These are phyloP conservation scores for Myripristis jacobus DNA, from an alignment of 2,797 vertebrate species.

Conservation along the genomic window DNA sequence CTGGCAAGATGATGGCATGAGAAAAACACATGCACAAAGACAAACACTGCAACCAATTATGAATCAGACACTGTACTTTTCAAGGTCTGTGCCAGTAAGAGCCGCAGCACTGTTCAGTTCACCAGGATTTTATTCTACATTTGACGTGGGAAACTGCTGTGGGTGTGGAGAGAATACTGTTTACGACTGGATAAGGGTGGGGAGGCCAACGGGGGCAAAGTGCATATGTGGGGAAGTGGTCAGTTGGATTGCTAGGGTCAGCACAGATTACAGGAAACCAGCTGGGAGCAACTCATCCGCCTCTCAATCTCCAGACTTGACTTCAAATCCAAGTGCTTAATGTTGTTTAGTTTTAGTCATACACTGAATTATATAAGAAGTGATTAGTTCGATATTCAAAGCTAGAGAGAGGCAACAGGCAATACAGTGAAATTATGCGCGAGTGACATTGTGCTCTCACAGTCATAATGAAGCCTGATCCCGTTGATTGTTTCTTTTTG, in stretches of 20 bases:
- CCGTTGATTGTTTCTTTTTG: conserved; percentile 35
- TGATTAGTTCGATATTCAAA: conserved; percentile 29
- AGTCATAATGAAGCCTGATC: conserved; percentile 17
- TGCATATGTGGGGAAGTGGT: conserved; percentile 67
- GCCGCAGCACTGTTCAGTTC: not conserved
- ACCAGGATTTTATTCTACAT: not conserved
- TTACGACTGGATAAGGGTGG: conserved; percentile 52
- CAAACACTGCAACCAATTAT: not conserved
- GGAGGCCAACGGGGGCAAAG: conserved; percentile 52
- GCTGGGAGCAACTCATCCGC: conserved; percentile 71
- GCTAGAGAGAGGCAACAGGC: conserved; percentile 15
- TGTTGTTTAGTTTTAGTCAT: conserved; percentile 48
- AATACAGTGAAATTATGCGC: too few species aligned
- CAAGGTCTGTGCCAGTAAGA: not conserved
- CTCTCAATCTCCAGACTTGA: conserved; percentile 55
- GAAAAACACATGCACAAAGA: not conserved
- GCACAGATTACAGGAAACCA: conserved; percentile 74
- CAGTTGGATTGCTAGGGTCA: conserved; percentile 61
- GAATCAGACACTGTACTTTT: not conserved
- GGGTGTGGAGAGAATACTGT: conserved; percentile 54
- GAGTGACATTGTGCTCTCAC: conserved; percentile 16
- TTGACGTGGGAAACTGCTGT: conserved; percentile 40
- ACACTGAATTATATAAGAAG: conserved; percentile 39
- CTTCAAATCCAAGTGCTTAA: conserved; percentile 44
- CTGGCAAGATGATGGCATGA: conserved; percentile 49